Evolutionary conservation across 1,140 invertebrate genomes (phyloP), one percentile per base, ranked within the genome.

Genomic region (Rhizoglyphus robini): DNA sequence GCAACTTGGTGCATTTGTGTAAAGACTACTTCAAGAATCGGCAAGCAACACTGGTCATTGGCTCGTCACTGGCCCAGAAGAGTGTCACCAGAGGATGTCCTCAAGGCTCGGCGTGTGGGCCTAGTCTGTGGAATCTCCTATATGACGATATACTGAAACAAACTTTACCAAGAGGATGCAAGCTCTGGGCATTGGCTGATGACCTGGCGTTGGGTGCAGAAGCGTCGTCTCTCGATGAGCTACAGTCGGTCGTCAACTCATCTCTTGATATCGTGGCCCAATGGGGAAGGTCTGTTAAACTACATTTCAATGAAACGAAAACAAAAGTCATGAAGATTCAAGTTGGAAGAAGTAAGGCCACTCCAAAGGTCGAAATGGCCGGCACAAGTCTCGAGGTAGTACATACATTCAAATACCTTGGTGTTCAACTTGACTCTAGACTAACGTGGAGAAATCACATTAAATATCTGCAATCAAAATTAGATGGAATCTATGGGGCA

Each of bases 131-230:
- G 65, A 67, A 66, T 29, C 59, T 27, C 65, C 8, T 41, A 8
- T 41, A 41, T 41, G 18, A 18, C 18, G 18, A 41, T 41, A 8
- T 41, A 8, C 8, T 67, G 8, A n/a, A 65, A 64, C 5, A 11
- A 32, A 4, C 13, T 23, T 63, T 65, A 18, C 63, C 63, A 15
- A 11, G 4, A 5, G 30, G 25, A 4, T 65, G 63, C 30, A 13
- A 67, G 20, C 11, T 65, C 4, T 20, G 23, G n/a, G 63, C 63
- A 5, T 65, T 67, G 66, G 63, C 63, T 4, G 63, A 65, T 25
- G 63, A 65, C 65, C 5, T 25, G 4, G 11, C 66, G 23, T 23
- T 65, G 20, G 38, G 3, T 11, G 20, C 15, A 18, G 18, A 15
- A 30, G 13, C 18, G 3, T 13, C 13, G 20, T 20, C 13, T 48